These are phyloP conservation scores for Apis cerana DNA, from an alignment of 1,140 invertebrate species.

Conservation along the genomic window DNA sequence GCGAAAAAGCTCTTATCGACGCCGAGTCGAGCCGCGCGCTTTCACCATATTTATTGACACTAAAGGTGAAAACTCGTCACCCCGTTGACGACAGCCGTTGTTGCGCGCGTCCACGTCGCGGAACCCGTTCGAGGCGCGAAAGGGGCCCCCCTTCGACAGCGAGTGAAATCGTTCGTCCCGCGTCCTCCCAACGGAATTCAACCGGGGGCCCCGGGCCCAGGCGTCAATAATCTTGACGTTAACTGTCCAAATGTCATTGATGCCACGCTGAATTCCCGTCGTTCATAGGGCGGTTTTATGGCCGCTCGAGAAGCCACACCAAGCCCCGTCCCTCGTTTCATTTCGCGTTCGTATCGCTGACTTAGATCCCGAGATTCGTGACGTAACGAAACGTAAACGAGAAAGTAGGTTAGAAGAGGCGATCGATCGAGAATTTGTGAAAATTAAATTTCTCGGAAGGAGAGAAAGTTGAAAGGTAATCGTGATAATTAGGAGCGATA, in stretches of 20 bases:
- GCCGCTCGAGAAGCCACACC: neutral
- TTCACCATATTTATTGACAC: conserved; percentile 64
- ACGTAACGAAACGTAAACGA: neutral
- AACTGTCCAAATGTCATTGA: conserved; percentile 61
- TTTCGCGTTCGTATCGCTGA: neutral
- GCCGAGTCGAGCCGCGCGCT: conserved; percentile 38
- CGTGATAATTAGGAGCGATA: neutral
- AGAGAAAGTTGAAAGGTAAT: too few relatives aligned
- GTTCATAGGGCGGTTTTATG: conserved; percentile 55
- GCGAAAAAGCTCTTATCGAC: conserved; percentile 50
- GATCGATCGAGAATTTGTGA: too few relatives aligned
- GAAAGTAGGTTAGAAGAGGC: neutral
- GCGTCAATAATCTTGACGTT: conserved; percentile 65
- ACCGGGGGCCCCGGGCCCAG: conserved; percentile 13
- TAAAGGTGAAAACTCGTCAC: conserved; percentile 66
- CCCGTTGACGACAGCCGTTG: conserved; percentile 52
- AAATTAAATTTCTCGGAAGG: too few relatives aligned
- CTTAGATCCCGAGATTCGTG: neutral
- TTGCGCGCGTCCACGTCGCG: neutral
- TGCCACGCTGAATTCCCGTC: conserved; percentile 53
- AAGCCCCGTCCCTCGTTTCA: conserved; percentile 5
- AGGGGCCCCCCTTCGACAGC: neutral
- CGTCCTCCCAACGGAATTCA: conserved; percentile 3
- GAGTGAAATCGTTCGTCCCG: conserved; percentile 53
- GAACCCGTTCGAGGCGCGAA: conserved; percentile 29